Percentiles rank a stretch among this genome's conserved stretches.
Evolutionary conservation across 2,113 vertebrate species (phyloP).

Genomic region (Xerus inauris): DNA sequence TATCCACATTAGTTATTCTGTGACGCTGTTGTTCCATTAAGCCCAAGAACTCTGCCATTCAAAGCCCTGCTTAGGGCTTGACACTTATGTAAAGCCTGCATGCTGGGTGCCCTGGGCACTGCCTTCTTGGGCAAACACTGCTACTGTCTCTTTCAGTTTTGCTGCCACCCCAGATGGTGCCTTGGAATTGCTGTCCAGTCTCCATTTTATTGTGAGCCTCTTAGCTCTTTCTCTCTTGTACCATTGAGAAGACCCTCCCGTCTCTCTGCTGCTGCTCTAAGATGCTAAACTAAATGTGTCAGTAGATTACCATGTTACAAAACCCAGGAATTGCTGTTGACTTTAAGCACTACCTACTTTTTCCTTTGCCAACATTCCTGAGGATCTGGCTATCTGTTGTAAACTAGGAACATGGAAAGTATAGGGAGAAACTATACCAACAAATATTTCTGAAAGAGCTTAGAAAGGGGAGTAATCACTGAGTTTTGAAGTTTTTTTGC

Average conservation of each 20-base stretch:
- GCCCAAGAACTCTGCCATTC: background rate
- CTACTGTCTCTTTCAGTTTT: background rate
- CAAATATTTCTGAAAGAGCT: background rate
- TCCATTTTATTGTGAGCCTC: background rate
- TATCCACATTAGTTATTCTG: background rate
- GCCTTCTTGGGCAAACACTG: background rate
- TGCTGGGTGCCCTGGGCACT: accelerated
- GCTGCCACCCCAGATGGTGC: background rate
- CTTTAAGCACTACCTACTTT: background rate
- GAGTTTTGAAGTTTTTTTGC: background rate
- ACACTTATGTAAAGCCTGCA: background rate
- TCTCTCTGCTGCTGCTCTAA: background rate
- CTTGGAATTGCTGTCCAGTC: background rate
- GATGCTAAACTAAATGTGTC: background rate
- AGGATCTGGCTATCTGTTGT: background rate
- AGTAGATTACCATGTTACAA: background rate
- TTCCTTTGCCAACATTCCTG: background rate
- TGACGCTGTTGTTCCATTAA: background rate
- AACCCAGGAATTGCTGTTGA: background rate
- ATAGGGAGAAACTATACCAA: background rate
- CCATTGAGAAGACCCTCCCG: background rate
- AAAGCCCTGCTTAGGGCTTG: background rate
- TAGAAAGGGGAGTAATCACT: background rate
- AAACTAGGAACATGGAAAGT: background rate
- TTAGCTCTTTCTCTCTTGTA: background rate